A percentile compares a stretch with the other conserved stretches of the same genome.
Conservation (phyloP, 2,888 invertebrate genomes). For the Euplexia lucipara region DNA sequence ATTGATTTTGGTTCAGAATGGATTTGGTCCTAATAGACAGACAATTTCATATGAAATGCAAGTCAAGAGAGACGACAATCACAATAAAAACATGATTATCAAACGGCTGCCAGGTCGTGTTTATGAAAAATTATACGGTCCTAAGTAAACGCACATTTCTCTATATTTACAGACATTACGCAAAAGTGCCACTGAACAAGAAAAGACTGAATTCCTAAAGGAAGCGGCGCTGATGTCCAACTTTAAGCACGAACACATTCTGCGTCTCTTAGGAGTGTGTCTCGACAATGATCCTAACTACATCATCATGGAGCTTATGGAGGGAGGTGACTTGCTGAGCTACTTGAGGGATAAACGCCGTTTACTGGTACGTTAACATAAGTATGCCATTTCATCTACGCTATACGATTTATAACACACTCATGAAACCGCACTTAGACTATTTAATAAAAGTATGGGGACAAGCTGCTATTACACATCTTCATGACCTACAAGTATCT, state of each 20-base stretch:
- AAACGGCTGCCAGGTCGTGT: too few relatives aligned
- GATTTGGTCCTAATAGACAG: too few relatives aligned
- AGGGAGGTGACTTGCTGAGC: constrained; percentile 98
- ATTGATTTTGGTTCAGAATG: neutral
- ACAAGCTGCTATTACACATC: too few relatives aligned
- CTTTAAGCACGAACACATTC: constrained; percentile 98
- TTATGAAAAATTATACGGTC: neutral
- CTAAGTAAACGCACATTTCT: neutral
- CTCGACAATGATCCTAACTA: constrained; percentile 98
- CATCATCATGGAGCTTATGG: constrained; percentile 99
- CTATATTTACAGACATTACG: constrained; percentile 93
- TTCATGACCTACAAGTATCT: too few relatives aligned
- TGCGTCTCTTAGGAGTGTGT: constrained; percentile 98
- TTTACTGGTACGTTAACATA: constrained; percentile 89
- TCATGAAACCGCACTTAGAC: too few relatives aligned
- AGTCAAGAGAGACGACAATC: too few relatives aligned
- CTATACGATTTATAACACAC: too few relatives aligned
- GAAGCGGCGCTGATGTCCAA: constrained; percentile 99
- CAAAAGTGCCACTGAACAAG: constrained; percentile 97
- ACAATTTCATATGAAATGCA: too few relatives aligned
- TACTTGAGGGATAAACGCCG: constrained; percentile 96
- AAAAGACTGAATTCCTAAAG: constrained; percentile 98
- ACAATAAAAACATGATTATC: neutral
- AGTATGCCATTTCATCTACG: too few relatives aligned
- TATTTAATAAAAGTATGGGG: too few relatives aligned